Base-by-base conservation (phyloP, 1,140 invertebrate species). In the Papilio polyxenes region DNA sequence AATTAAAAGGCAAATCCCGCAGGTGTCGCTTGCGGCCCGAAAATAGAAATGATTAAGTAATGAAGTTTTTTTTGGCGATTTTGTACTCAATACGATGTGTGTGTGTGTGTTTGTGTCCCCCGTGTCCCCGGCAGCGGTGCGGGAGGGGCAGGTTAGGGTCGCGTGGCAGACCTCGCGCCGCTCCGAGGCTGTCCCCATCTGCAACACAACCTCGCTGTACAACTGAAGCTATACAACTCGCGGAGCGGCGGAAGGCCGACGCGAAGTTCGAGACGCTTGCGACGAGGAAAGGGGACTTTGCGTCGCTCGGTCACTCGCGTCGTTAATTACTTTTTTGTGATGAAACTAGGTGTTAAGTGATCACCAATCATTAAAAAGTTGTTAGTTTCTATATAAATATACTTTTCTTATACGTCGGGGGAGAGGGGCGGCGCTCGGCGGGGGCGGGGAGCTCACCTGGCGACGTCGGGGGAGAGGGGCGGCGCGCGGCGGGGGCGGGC, bases 61-160 rank as follows among this genome's bases (percentile, higher is more conserved):
- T 81, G 79, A 23, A n/a, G 65, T 81, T 82, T 89, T 92, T 91
- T 93, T 94, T 94, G 92, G 92, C 92, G 92, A 93, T 92, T 94
- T 94, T 94, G 92, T 94, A 94, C 92, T 94, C 90, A 89, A 90
- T 92, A 91, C 65, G 82, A 48, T 53, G 84, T 65, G 76, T 48
- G 23, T 56, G 51, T 78, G 80, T 65, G 75, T 48, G 23, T 56
- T 44, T 23, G 51, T 78, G 80, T 65, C 65, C 75, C 75, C 62
- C 49, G 80, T 72, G 75, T 53, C 40, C 4, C 40, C 15, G 49
- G 49, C 6, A 78, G 81, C 78, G 81, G 81, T 49, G 72, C 83
- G 82, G 79, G 31, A 20, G 49, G 40, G 56, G n/a, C 82, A 80
- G 69, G 79, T 44, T 78, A 84, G 17, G n/a, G 51, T 17, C 17